Evolutionary conservation across 2,888 invertebrate species (phyloP).

Genomic region (Aradus depressus): DNA sequence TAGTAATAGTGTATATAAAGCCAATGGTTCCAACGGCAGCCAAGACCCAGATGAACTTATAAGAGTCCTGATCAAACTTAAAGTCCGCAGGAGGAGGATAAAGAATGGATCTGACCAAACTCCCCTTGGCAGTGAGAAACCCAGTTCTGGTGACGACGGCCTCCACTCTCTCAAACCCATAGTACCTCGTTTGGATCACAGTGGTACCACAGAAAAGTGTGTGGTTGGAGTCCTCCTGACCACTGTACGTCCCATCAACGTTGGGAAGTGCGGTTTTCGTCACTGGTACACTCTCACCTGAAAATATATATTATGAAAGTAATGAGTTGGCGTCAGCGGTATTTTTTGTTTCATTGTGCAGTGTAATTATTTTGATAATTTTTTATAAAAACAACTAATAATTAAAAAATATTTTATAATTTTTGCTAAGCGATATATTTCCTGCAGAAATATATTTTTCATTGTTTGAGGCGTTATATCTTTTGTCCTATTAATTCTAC

Average conservation of each 20-base stretch:
- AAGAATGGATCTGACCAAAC: conserved; percentile 63
- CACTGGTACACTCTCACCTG: conserved; percentile 87
- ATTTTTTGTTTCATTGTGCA: no score
- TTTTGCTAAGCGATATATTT: no score
- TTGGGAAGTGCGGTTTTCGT: conserved; percentile 66
- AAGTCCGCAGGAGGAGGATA: conserved; percentile 66
- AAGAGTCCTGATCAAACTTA: conserved; percentile 66
- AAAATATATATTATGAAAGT: conserved; percentile 23
- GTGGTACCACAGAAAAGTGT: conserved; percentile 84
- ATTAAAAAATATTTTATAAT: no score
- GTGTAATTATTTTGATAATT: conserved; percentile 28
- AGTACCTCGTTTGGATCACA: conserved; percentile 76
- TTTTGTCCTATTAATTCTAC: no score
- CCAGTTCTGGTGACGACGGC: conserved; percentile 39
- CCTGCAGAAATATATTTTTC: no score
- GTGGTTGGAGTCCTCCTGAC: conserved; percentile 66
- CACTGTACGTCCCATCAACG: conserved; percentile 50
- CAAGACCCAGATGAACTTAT: conserved; percentile 42
- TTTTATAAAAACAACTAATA: conserved; percentile 14
- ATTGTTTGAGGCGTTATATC: no score
- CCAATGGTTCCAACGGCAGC: conserved; percentile 42
- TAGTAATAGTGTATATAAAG: conserved; percentile 43
- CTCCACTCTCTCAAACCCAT: conserved; percentile 54
- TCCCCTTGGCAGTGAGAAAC: conserved; percentile 64
- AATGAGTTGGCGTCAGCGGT: no score